Evolutionary conservation across 2,797 vertebrate genomes (phyloP), one percentile per base, ranked within the genome.

Genomic region (Acanthurus tractus): DNA sequence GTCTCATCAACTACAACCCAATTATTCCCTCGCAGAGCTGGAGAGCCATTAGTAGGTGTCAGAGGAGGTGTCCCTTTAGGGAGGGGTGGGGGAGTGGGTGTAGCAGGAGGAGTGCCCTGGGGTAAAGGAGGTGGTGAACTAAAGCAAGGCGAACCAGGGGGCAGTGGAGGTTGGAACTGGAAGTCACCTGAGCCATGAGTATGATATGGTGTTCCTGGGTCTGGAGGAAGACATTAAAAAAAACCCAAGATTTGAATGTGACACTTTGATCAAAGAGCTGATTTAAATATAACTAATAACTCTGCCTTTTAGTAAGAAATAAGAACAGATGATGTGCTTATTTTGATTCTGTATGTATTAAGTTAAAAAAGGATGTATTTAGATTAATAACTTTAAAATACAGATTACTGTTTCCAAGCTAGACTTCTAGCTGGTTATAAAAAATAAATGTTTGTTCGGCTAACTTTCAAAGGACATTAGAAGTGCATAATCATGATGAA

Each of bases 101-200:
- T 96, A 55, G 91, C 85, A 0, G 97, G 97, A 20, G 98, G 97
- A 1, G 97, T 97, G 49, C 96, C 97, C 11, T 40, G 94, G 0
- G 97, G 97, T 70, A 97, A 86, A 2, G 97, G 97, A 0, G 97
- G 97, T 2, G 96, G 96, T 40, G 96, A 96, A 81, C 93, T 88
- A 64, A 94, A 91, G 0, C 87, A 89, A 1, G 96, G 96, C 22
- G 94, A 94, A 17, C 93, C 96, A 20, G 96, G 97, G 11, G 97
- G 97, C 54, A 96, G 84, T 0, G 98, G 97, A 44, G 96, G 94
- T 7, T 98, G 97, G 81, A 98, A 98, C 70, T 95, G 92, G 81
- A 97, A 97, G 57, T 90, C 93, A 50, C 92, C 91, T 0, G 25
- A 12, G 46, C 72, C 53, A 1, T 83, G 89, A 75, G 87, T 88